Conservation (phyloP, 2,888 invertebrate species). For the Leptothorax acervorum region DNA sequence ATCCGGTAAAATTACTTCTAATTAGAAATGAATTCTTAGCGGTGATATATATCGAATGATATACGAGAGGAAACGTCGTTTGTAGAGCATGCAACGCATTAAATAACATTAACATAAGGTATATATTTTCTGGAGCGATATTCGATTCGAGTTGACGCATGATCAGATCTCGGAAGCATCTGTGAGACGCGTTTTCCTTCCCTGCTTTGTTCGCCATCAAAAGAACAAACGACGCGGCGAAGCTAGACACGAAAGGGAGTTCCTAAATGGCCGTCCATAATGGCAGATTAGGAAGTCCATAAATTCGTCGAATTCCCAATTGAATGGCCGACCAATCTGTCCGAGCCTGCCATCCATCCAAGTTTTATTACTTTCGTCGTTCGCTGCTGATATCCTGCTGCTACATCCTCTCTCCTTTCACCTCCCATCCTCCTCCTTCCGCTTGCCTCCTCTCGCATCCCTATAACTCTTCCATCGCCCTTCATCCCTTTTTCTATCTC, state of each 20-base stretch:
- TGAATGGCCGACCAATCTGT: slow-evolving; percentile 68
- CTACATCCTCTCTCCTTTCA: slow-evolving; percentile 35
- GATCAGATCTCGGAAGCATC: background rate
- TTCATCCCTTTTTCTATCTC: slow-evolving; percentile 33
- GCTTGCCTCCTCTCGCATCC: slow-evolving; percentile 38
- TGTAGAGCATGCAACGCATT: background rate
- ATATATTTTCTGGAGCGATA: background rate
- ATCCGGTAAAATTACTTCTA: slow-evolving; percentile 5
- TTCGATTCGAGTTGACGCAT: background rate
- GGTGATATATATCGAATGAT: background rate
- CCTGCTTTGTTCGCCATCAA: slow-evolving; percentile 4
- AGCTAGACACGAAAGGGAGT: slow-evolving; percentile 17
- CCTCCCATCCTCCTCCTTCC: slow-evolving; percentile 20
- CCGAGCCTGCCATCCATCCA: slow-evolving; percentile 54
- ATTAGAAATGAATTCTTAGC: background rate
- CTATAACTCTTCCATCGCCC: slow-evolving; percentile 42
- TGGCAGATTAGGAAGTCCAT: slow-evolving; percentile 66
- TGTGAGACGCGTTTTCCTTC: background rate
- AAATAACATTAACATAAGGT: slow-evolving; percentile 3
- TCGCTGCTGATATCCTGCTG: slow-evolving; percentile 57
- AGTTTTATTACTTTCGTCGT: slow-evolving; percentile 63
- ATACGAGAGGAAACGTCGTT: background rate
- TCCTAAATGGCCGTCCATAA: slow-evolving; percentile 48
- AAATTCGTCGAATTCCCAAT: slow-evolving; percentile 70
- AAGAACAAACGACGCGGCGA: slow-evolving; percentile 34